Evolutionary conservation across 2,888 invertebrate genomes (phyloP), one percentile per base, ranked within the genome.

Genomic region (Allygus modestus): DNA sequence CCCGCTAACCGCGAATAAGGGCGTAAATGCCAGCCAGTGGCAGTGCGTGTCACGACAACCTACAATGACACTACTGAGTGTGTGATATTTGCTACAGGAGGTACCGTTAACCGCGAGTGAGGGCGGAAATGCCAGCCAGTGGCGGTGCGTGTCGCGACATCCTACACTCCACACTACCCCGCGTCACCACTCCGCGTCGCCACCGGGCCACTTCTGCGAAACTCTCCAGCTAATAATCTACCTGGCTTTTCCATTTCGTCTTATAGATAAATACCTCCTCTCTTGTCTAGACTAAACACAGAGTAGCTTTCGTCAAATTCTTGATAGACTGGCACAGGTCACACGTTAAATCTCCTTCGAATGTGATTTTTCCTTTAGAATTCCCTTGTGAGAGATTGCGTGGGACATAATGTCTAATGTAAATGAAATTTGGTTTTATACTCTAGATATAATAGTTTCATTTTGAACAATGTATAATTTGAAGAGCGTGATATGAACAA

Each of bases 111-210:
- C 65, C 65, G 31, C 65, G 65, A 31, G 15, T 4, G 20, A 23
- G 28, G 31, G 65, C 65, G 26, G 65, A 65, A 65, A 65, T 65
- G 65, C 65, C 65, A 4, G 20, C 4, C 65, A 15, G 65, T 31
- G 17, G 65, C 28, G 31, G 65, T 31, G 31, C 11, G 54, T 58
- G 77, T 77, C 61, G 77, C 77, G 84, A 33, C 79, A 41, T 31
- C 31, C 26, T 61, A 20, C 37, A 69, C 33, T 37, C n/a, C 51
- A n/a, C n/a, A 51, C 51, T 58, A 58, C 58, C 20, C 31, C 28
- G 28, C 58, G 65, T 15, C 28, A 20, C 58, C 51, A 17, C 51
- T 5, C 58, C 58, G 12, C 58, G 23, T 58, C 58, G 65, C 28
- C 65, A 2, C 65, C 31, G 1, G 65, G 65, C 65, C 65, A 15